Evolutionary conservation across 1,140 invertebrate genomes (phyloP).

Genomic region (Drosophila pectinifera): DNA sequence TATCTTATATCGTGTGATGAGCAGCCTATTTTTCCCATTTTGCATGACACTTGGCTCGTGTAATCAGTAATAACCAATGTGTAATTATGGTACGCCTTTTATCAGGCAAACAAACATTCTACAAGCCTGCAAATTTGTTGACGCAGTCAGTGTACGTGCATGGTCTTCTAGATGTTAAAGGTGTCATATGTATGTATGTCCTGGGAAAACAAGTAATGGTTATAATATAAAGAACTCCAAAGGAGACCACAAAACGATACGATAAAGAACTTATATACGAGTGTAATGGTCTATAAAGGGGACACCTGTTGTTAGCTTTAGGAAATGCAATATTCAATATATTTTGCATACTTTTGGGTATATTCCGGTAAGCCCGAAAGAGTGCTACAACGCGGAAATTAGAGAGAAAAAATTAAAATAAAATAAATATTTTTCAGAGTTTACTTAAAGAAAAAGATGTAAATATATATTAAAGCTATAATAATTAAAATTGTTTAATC

Average conservation of each 20-base stretch:
- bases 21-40: conserved; percentile 9
- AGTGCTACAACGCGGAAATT: no score
- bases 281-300: not conserved
- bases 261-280: not conserved
- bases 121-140: conserved; percentile 4
- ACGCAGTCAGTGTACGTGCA: no score
- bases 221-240: not conserved
- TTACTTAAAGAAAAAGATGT: not conserved
- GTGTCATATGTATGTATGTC: not conserved
- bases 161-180: not conserved
- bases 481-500: no score
- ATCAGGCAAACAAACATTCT: conserved; percentile 10
- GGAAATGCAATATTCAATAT: no score
- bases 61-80: conserved; percentile 40
- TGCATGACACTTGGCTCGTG: conserved; percentile 31
- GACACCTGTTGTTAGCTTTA: not conserved
- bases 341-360: conserved; percentile 12
- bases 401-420: no score
- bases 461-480: not conserved
- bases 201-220: not conserved
- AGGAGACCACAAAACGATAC: not conserved
- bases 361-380: not conserved
- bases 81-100: conserved; percentile 31
- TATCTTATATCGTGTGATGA: conserved; percentile 23
- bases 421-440: no score